Evolutionary conservation across 2,797 vertebrate genomes (phyloP).

Genomic region (Coendou prehensilis): DNA sequence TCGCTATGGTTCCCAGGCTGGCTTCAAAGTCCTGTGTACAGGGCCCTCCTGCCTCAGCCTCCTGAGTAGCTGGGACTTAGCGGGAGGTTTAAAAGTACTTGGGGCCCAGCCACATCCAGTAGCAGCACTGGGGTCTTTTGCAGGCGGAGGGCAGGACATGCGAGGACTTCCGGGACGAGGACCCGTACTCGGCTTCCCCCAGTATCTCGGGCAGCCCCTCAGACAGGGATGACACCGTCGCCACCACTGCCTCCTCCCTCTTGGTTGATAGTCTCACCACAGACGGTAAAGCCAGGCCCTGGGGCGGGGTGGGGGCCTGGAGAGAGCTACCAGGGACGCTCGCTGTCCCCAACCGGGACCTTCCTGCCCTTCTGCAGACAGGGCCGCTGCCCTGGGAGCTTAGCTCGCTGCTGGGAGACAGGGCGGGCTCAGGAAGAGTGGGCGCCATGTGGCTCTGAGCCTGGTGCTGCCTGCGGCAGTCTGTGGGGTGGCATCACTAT

Average conservation of each 20-base stretch:
- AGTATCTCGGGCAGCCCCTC: conserved; percentile 83
- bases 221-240: conserved; percentile 71
- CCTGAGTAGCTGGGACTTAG: background rate
- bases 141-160: conserved; percentile 92
- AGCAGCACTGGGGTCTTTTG: background rate
- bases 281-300: conserved; percentile 89
- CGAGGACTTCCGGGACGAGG: conserved; percentile 90
- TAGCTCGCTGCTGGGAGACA: background rate
- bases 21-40: background rate
- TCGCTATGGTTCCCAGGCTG: background rate
- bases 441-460: background rate
- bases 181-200: conserved; percentile 86
- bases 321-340: background rate
- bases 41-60: background rate
- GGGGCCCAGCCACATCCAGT: background rate
- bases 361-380: background rate
- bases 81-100: background rate
- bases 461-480: background rate
- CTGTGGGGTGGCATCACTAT: background rate
- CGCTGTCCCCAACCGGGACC: fast-evolving
- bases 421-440: background rate
- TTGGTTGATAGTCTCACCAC: conserved; percentile 90
- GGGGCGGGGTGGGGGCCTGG: background rate
- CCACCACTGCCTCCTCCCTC: conserved; percentile 87
- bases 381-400: background rate